A percentile compares a stretch with the other conserved stretches of the same genome.
Conservation (phyloP, 2,113 vertebrate genomes). For the Elephas maximus region DNA sequence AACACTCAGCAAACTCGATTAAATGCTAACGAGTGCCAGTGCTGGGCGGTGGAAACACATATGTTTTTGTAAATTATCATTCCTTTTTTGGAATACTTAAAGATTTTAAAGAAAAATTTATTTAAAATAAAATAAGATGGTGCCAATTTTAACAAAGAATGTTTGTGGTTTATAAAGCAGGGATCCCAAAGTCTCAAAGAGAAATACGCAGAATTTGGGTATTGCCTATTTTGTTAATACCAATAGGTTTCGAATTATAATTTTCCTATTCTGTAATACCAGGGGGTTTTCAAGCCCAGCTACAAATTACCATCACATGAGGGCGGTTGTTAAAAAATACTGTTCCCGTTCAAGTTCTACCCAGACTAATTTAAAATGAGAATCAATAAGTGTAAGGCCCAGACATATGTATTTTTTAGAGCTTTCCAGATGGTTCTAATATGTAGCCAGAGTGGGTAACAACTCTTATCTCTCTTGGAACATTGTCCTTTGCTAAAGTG, state of each 20-base stretch:
- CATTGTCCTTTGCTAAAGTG: neutral
- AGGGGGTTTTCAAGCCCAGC: neutral
- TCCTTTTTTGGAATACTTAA: neutral
- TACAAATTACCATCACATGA: neutral
- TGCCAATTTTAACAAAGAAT: slow-evolving; percentile 18
- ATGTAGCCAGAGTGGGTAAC: neutral
- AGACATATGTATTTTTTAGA: neutral
- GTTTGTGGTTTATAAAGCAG: neutral
- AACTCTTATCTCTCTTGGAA: neutral
- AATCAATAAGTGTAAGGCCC: neutral
- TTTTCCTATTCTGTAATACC: neutral
- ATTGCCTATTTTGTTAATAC: neutral
- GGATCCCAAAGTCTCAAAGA: neutral
- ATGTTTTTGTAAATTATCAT: neutral
- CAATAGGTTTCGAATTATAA: neutral
- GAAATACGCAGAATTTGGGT: neutral
- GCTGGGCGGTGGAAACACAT: neutral
- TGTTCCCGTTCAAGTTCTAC: neutral
- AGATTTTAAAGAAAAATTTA: slow-evolving; percentile 7
- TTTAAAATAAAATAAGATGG: neutral
- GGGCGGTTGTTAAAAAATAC: neutral
- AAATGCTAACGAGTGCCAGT: neutral
- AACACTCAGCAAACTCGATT: neutral
- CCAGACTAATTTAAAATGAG: neutral
- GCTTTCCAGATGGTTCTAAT: neutral